These are phyloP conservation scores for Brachynemurus nebulosus DNA, from an alignment of 2,888 invertebrate species.

Conservation along the genomic window DNA sequence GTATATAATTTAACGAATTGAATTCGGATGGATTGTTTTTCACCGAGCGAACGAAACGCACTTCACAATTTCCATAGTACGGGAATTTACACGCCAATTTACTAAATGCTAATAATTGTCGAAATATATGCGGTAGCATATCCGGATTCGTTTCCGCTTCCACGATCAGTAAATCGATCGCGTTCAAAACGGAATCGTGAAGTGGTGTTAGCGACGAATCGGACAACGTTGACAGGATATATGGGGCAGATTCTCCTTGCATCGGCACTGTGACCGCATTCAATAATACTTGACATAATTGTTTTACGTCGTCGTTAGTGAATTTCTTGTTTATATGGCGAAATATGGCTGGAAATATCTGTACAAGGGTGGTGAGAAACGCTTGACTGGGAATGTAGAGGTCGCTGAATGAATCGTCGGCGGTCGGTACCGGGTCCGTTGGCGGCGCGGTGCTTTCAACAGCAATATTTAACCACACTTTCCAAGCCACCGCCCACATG, in stretches of 20 bases:
- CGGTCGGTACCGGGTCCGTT: background rate
- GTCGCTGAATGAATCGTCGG: constrained; percentile 22
- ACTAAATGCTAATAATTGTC: constrained; percentile 48
- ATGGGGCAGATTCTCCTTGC: constrained; percentile 64
- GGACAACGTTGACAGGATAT: constrained; percentile 63
- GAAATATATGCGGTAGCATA: constrained; percentile 54
- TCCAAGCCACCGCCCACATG: constrained; percentile 73
- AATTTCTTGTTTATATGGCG: constrained; percentile 56
- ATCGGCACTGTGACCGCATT: constrained; percentile 69
- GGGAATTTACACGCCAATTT: constrained; percentile 58
- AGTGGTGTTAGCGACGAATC: constrained; percentile 70
- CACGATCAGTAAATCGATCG: constrained; percentile 77
- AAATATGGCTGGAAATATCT: constrained; percentile 91
- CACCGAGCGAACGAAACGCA: constrained; percentile 29
- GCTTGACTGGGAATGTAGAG: constrained; percentile 83
- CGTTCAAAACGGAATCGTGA: constrained; percentile 73
- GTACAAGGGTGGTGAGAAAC: constrained; percentile 86
- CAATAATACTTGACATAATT: constrained; percentile 62
- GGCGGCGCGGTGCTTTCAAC: constrained; percentile 52
- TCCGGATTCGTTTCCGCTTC: constrained; percentile 40
- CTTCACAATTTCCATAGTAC: constrained; percentile 38
- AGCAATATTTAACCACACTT: constrained; percentile 82
- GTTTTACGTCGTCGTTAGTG: constrained; percentile 57
- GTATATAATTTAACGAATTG: constrained; percentile 69
- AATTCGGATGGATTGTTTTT: constrained; percentile 43